Evolutionary conservation across 2,888 invertebrate genomes (phyloP).

Genomic region (Macaria notata): DNA sequence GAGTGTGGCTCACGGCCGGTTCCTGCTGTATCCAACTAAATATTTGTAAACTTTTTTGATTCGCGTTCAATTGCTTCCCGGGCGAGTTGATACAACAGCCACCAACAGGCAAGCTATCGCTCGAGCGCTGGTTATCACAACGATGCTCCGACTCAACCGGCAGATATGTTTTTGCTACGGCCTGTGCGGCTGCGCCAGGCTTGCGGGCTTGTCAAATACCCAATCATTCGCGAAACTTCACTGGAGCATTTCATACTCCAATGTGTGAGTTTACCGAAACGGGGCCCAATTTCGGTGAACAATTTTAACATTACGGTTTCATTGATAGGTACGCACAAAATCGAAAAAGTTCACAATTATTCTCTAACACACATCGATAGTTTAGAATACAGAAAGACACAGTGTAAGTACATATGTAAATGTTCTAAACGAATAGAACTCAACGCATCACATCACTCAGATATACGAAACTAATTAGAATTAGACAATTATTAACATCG

Average conservation of each 20-base stretch:
- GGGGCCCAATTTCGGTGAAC: slow-evolving; percentile 1
- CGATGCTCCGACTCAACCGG: background rate
- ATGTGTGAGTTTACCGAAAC: background rate
- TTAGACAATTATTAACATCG: slow-evolving; percentile 22
- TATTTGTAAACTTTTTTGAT: slow-evolving; percentile 27
- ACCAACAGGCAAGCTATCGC: slow-evolving; percentile 1
- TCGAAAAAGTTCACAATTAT: slow-evolving; percentile 26
- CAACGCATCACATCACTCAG: slow-evolving; percentile 18
- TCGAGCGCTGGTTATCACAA: slow-evolving; percentile 4
- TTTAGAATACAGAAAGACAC: slow-evolving; percentile 22
- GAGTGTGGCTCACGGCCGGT: slow-evolving; percentile 15
- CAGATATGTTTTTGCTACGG: slow-evolving; percentile 1
- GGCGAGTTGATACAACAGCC: background rate
- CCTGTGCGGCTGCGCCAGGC: background rate
- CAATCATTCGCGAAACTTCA: background rate
- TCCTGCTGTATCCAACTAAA: slow-evolving; percentile 29
- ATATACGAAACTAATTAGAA: slow-evolving; percentile 12
- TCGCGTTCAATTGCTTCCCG: background rate
- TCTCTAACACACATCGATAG: slow-evolving; percentile 17
- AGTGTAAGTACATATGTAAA: slow-evolving; percentile 12
- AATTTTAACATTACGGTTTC: background rate
- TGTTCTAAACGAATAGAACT: slow-evolving; percentile 9
- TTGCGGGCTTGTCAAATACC: slow-evolving; percentile 3
- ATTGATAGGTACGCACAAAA: slow-evolving; percentile 5
- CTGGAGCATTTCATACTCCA: background rate